Evolutionary conservation across 2,113 vertebrate species (phyloP).

Genomic region (Plotosus lineatus): DNA sequence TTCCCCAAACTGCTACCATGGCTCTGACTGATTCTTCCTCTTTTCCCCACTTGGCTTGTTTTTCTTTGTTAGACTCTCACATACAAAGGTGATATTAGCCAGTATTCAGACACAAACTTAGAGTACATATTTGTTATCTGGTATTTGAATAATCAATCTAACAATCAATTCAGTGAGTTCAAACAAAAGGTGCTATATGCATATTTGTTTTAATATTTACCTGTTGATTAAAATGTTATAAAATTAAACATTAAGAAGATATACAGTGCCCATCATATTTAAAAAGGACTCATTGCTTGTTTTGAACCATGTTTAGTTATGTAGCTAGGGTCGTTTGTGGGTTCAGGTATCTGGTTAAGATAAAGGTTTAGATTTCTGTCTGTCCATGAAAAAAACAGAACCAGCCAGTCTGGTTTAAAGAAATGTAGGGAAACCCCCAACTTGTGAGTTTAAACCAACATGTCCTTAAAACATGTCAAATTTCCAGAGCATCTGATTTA

Average conservation of each 20-base stretch:
- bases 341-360: neutral
- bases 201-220: neutral
- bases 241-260: neutral
- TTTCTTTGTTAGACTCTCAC: too few relatives aligned
- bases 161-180: too few relatives aligned
- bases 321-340: neutral
- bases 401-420: constrained; percentile 25
- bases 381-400: constrained; percentile 4
- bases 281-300: neutral
- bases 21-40: too few relatives aligned
- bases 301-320: neutral
- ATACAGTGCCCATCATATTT: neutral
- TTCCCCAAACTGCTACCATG: too few relatives aligned
- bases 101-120: too few relatives aligned
- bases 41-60: too few relatives aligned
- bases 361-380: neutral
- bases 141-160: too few relatives aligned
- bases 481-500: neutral
- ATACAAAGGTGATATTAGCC: too few relatives aligned
- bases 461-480: neutral
- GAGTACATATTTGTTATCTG: too few relatives aligned
- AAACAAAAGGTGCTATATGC: neutral
- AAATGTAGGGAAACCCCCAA: constrained; percentile 5
- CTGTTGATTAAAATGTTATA: too few relatives aligned
- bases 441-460: neutral